phyloP scores from a whole-genome alignment of 2,113 vertebrate genomes.

The Brachyistius frenatus region DNA sequence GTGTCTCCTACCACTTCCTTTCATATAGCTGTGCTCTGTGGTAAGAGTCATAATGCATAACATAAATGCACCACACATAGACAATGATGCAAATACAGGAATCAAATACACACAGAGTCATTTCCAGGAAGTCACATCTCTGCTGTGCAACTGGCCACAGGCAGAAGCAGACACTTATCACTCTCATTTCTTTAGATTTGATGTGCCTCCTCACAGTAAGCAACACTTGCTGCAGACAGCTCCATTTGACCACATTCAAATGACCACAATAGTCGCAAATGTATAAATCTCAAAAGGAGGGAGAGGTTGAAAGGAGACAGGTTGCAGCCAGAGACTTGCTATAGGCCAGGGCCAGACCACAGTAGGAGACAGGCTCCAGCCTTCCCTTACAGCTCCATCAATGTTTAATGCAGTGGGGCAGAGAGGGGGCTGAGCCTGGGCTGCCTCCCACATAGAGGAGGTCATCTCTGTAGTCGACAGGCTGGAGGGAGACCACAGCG shows the following conservation, averaged over 20 bases:
- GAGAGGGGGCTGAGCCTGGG: constrained; percentile 50
- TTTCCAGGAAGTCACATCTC: constrained; percentile 84
- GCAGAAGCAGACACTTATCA: constrained; percentile 70
- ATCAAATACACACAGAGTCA: constrained; percentile 71
- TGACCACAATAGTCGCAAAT: constrained; percentile 57
- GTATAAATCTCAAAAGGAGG: constrained; percentile 36
- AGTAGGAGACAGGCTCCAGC: constrained; percentile 77
- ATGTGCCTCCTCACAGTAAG: constrained; percentile 57
- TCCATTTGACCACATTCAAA: constrained; percentile 57
- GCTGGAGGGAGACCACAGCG: constrained; percentile 50
- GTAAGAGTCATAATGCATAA: constrained; percentile 81
- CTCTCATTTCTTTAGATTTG: constrained; percentile 73
- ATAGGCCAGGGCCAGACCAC: constrained; percentile 67
- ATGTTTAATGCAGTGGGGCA: constrained; percentile 80
- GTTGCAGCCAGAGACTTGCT: constrained; percentile 62
- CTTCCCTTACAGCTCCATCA: constrained; percentile 76
- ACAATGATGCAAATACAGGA: constrained; percentile 71
- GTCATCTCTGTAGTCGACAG: constrained; percentile 66
- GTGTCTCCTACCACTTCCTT: constrained; percentile 85
- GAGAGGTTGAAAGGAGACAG: constrained; percentile 56
- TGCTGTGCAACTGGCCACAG: constrained; percentile 79
- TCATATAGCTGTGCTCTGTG: constrained; percentile 78
- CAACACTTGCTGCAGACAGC: constrained; percentile 53
- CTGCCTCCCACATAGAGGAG: constrained; percentile 64
- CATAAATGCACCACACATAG: constrained; percentile 76